Evolutionary conservation across 64 coral and sea anemone genomes (phyloP).

Genomic region (Astreopora myriophthalma): DNA sequence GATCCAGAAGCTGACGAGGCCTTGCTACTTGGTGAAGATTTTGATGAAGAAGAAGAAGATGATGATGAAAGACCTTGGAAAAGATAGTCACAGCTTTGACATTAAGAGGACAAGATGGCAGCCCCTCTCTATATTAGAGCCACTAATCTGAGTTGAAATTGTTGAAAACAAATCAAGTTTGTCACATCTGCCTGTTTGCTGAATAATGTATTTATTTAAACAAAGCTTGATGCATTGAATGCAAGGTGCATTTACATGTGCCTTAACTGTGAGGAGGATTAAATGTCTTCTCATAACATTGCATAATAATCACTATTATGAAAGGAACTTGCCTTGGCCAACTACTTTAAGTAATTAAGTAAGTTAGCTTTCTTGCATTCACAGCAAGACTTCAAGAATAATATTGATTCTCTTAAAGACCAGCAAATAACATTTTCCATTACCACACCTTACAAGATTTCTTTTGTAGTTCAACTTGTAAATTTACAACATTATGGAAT

Average conservation of each 20-base stretch:
- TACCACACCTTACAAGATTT: background rate
- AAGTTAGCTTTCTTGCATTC: too few relatives aligned
- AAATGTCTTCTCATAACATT: too few relatives aligned
- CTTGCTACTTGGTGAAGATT: conserved; percentile 57
- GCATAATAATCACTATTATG: background rate
- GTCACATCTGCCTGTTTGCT: background rate
- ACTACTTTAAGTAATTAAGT: too few relatives aligned
- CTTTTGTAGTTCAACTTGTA: background rate
- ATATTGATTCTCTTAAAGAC: background rate
- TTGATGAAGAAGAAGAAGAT: conserved; percentile 77
- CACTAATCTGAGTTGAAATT: too few relatives aligned
- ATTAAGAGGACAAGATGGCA: background rate
- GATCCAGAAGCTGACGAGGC: conserved; percentile 63
- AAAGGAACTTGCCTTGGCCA: too few relatives aligned
- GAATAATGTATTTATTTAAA: conserved; percentile 7
- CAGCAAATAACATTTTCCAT: background rate
- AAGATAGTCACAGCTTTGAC: conserved; percentile 23
- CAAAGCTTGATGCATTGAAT: background rate
- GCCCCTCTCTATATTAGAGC: too few relatives aligned
- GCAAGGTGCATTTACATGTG: too few relatives aligned
- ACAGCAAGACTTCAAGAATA: too few relatives aligned
- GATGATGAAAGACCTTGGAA: conserved; percentile 74
- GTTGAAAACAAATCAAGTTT: background rate
- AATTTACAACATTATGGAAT: background rate
- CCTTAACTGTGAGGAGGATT: background rate